Evolutionary conservation across 2,888 invertebrate genomes (phyloP), one percentile per base, ranked within the genome.

Genomic region (Dryadula phaetusa): DNA sequence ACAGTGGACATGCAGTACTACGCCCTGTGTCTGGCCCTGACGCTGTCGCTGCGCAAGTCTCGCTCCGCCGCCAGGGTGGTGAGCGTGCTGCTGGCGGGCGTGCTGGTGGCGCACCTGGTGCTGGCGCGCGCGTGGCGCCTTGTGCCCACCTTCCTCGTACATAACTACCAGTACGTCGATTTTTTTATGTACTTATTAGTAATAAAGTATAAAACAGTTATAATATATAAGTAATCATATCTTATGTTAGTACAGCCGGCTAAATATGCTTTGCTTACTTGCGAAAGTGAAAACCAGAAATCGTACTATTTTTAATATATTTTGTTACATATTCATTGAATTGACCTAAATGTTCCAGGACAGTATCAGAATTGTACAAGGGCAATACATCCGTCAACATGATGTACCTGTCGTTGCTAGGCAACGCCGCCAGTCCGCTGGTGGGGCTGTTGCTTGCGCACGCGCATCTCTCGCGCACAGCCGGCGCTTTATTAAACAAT

Each of bases 1-100:
- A 90, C 92, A 3, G 92, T 90, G 0, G 92, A 92, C 79, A 90
- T 89, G 85, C 92, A 92, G 79, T 84, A 91, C 67, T 92, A 92
- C 82, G 84, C 84, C 1, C 64, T 72, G 10, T 76, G 83, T 5
- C 75, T 90, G 71, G 72, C 74, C 20, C 81, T 91, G 70, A 87
- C 87, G 67, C 81, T 91, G 72, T 72, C 73, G 47, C 77, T 91
- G 73, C 85, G 64, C 3, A 78, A 76, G 34, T 74, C 87, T 75
- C 81, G 87, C 69, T 69, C 61, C 3, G 77, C 70, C 52, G 73
- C 82, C 6, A 12, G 12, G 14, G 2, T 60, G 10, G 16, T 60
- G 28, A 25, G 42, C 12, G 18, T 10, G n/a, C 12, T 60, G n/a
- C 25, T 44, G 5, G 25, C 18, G 6, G 25, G 10, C 12, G 60